A percentile compares a stretch with the other conserved stretches of the same genome.
Evolutionary conservation across 2,888 invertebrate genomes (phyloP).

Genomic region (Tolmerus cingulatus): DNA sequence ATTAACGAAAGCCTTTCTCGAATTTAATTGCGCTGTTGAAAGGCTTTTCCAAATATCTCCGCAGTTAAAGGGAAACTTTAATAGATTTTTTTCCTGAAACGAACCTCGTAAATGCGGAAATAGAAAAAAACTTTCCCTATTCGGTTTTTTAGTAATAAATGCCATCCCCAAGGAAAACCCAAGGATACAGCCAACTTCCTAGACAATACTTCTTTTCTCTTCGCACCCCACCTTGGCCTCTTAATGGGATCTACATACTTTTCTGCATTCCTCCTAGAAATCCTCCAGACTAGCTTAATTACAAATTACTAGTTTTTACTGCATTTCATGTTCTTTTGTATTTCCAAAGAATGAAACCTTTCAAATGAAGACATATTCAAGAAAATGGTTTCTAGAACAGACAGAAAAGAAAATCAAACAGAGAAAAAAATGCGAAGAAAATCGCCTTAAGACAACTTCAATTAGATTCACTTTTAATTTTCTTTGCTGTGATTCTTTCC

Average conservation of each 20-base stretch:
- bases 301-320: background rate
- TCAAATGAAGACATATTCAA: background rate
- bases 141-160: background rate
- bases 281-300: background rate
- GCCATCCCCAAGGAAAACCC: background rate
- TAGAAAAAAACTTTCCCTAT: background rate
- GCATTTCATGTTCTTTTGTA: background rate
- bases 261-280: background rate
- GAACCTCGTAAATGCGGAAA: background rate
- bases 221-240: background rate
- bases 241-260: background rate
- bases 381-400: background rate
- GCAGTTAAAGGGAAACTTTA: background rate
- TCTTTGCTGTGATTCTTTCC: background rate
- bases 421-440: background rate
- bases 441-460: background rate
- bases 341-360: background rate
- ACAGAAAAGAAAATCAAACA: background rate
- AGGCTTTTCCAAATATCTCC: background rate
- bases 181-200: background rate
- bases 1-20: background rate
- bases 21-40: background rate
- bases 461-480: slow-evolving; percentile 14
- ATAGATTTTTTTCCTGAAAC: background rate
- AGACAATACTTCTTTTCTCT: background rate